Base-by-base conservation (phyloP, 2,888 invertebrate genomes). In the Bugula neritina region DNA sequence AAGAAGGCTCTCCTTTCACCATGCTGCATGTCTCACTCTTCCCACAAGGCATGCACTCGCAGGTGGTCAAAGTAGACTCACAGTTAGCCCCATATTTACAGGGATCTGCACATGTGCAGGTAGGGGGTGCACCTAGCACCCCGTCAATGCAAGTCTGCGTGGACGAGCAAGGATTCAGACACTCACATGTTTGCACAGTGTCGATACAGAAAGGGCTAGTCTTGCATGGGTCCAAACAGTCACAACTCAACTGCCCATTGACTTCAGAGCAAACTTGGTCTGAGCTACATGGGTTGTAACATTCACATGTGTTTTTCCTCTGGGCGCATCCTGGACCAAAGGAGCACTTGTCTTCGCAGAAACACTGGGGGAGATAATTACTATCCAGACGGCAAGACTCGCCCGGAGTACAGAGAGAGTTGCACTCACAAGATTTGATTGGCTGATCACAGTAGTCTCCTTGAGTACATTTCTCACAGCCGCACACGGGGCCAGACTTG, bases 251-350 rank as follows among this genome's bases (percentile, higher is more conserved):
- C 34, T 25, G 63, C 10, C 63, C 63, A 3, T 27, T 27, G 10
- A 34, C 34, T 31, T 63, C 63, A 3, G 63, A 31, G 31, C 63
- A 63, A 3, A 5, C 25, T 27, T 63, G 63, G 2, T 31, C 63
- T 13, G 63, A 27, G 27, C 5, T 17, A 27, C 63, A 63, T 31
- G 63, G 63, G 63, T 63, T 63, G 31, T 63, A 31, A 31, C 63
- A 63, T 10, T 63, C 63, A 27, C 63, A 63, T 1, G 63, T 63
- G 34, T 31, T 27, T n/a, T 27, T 63, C 63, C 31, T 63, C 31
- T 63, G 31, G 10, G 63, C 27, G 27, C 63, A 63, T n/a, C 63
- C 63, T 25, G 63, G 34, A 17, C 63, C 63, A n/a, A 63, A 63
- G 63, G 27, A 63, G 31, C 63, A 63, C 2, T 10, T 13, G 63